These are phyloP conservation scores for Sebastes hopkinsi DNA, from an alignment of 2,797 vertebrate species.

Conservation along the genomic window DNA sequence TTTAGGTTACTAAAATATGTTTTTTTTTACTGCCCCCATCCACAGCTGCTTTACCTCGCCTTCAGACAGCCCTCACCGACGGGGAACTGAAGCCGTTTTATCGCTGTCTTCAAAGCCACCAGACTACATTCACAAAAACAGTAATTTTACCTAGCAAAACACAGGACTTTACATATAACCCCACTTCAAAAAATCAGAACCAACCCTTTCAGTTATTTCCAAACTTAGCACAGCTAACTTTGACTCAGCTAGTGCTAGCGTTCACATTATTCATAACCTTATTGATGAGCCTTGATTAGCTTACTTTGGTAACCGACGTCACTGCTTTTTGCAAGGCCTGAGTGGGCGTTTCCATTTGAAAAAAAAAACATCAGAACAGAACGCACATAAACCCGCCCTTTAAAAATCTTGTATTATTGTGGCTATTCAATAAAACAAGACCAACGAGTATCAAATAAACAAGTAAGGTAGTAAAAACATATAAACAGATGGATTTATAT, in stretches of 20 bases:
- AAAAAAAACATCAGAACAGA: not conserved
- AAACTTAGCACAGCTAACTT: not conserved
- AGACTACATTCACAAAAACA: no score
- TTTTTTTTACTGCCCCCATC: not conserved
- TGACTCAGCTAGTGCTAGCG: not conserved
- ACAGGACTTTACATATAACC: accelerated
- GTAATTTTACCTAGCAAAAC: no score
- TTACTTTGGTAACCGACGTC: not conserved
- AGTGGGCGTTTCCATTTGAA: not conserved
- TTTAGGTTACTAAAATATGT: accelerated
- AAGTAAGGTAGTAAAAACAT: not conserved
- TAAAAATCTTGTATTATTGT: not conserved
- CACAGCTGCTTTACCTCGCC: not conserved
- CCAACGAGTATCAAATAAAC: not conserved
- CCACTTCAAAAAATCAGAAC: not conserved
- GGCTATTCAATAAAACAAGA: not conserved
- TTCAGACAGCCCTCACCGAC: not conserved
- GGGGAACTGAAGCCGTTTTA: not conserved
- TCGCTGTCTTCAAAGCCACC: no score
- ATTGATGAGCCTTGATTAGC: not conserved
- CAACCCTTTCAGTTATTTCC: not conserved
- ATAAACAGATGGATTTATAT: not conserved
- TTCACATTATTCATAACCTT: not conserved
- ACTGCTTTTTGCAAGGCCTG: not conserved
- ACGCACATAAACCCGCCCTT: not conserved